phyloP scores from a whole-genome alignment of 2,797 vertebrate genomes.

The Phrynocephalus vlangalii region DNA sequence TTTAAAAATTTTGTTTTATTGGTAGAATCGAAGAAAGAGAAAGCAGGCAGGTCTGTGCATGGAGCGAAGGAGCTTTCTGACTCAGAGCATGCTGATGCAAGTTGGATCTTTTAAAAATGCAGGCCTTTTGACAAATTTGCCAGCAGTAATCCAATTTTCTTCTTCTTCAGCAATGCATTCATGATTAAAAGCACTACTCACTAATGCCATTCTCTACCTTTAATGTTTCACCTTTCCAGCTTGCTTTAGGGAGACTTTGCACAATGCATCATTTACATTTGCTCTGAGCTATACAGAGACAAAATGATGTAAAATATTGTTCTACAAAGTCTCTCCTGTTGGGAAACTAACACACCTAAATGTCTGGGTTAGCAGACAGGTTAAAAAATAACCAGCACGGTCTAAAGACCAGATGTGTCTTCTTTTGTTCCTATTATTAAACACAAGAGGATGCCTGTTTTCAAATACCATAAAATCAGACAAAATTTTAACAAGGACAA shows the following conservation, averaged over 20 bases:
- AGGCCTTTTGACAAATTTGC: background rate
- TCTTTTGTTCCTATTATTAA: slow-evolving; percentile 11
- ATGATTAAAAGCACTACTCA: too few relatives aligned
- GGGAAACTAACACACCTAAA: background rate
- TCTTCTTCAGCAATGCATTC: background rate
- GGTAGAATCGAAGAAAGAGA: slow-evolving; percentile 2
- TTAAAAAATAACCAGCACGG: background rate
- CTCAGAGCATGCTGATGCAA: background rate
- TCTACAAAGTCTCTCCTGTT: background rate
- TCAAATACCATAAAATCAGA: background rate
- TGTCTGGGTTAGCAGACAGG: background rate
- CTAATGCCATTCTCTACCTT: background rate
- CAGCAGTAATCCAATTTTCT: background rate
- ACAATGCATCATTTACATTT: background rate
- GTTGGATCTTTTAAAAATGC: background rate
- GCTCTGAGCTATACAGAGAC: background rate
- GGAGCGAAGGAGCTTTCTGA: background rate
- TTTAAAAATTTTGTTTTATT: background rate
- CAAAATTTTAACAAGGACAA: background rate
- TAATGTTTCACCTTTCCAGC: background rate
- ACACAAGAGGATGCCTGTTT: background rate
- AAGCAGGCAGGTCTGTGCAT: slow-evolving; percentile 10
- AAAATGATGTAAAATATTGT: background rate
- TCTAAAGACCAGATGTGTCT: background rate
- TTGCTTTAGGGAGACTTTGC: background rate